Percentiles rank a stretch among this genome's conserved stretches.
phyloP scores from a whole-genome alignment of 2,888 invertebrate genomes.

The Trissolcus japonicus region DNA sequence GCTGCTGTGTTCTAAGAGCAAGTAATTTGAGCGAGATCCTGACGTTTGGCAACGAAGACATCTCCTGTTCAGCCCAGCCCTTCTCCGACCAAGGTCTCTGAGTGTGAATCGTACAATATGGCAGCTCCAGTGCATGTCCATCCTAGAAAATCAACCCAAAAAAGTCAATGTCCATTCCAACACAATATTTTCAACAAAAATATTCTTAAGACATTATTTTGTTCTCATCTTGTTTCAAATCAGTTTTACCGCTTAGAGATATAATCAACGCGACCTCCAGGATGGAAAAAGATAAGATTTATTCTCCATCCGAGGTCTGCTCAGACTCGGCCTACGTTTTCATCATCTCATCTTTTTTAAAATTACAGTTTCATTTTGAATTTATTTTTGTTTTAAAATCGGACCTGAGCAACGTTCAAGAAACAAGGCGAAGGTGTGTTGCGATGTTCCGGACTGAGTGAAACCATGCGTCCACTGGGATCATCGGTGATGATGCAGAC shows the following conservation, averaged over 20 bases:
- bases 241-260: constrained; percentile 62
- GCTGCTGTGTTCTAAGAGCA: constrained; percentile 80
- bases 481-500: constrained; percentile 86
- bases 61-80: constrained; percentile 86
- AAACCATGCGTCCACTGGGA: constrained; percentile 83
- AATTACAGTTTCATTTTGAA: too few relatives aligned
- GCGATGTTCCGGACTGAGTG: constrained; percentile 81
- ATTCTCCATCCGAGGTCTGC: constrained; percentile 62
- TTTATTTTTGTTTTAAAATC: background rate
- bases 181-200: background rate
- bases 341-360: constrained; percentile 63
- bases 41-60: constrained; percentile 81
- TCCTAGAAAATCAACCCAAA: constrained; percentile 66
- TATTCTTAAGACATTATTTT: background rate
- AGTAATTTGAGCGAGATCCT: constrained; percentile 80
- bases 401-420: constrained; percentile 69
- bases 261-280: constrained; percentile 66
- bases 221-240: background rate
- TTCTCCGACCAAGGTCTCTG: constrained; percentile 79
- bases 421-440: constrained; percentile 78
- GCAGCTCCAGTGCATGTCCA: constrained; percentile 77
- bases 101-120: constrained; percentile 83
- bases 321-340: constrained; percentile 71
- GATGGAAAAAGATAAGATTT: constrained; percentile 62
- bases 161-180: too few relatives aligned